Percentiles rank a stretch among this genome's conserved stretches.
phyloP scores from a whole-genome alignment of 2,797 vertebrate species.

The Loriculus beryllinus region DNA sequence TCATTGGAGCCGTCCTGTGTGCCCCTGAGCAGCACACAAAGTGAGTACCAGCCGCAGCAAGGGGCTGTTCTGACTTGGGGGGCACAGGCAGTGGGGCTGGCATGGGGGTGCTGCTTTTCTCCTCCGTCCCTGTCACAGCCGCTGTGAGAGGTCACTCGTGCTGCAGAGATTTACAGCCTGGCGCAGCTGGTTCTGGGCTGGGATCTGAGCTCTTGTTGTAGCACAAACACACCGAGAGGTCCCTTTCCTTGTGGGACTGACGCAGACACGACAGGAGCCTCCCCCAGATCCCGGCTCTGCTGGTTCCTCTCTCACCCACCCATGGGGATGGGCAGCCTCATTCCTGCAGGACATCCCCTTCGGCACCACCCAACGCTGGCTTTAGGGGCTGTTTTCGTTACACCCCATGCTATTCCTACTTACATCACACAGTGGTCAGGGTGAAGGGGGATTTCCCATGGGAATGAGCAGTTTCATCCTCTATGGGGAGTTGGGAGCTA shows the following conservation, averaged over 20 bases:
- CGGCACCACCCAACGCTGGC: rapidly evolving
- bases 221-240: neutral
- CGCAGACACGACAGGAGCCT: rapidly evolving
- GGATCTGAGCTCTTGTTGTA: neutral
- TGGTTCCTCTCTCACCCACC: neutral
- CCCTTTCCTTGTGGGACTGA: neutral
- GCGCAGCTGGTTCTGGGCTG: neutral
- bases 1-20: neutral
- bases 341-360: neutral
- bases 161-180: slow-evolving; percentile 6
- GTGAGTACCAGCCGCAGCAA: neutral
- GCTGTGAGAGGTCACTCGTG: neutral
- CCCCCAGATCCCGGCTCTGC: neutral
- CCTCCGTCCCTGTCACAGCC: rapidly evolving
- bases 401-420: rapidly evolving
- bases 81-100: rapidly evolving
- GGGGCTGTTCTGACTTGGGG: neutral
- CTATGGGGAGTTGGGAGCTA: neutral
- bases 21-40: neutral
- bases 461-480: rapidly evolving
- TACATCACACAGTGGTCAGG: neutral
- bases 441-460: neutral
- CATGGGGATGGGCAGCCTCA: neutral
- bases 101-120: rapidly evolving
- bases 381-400: neutral